Conservation (phyloP, 2,113 vertebrate genomes). For the Rhabdomys dilectus region DNA sequence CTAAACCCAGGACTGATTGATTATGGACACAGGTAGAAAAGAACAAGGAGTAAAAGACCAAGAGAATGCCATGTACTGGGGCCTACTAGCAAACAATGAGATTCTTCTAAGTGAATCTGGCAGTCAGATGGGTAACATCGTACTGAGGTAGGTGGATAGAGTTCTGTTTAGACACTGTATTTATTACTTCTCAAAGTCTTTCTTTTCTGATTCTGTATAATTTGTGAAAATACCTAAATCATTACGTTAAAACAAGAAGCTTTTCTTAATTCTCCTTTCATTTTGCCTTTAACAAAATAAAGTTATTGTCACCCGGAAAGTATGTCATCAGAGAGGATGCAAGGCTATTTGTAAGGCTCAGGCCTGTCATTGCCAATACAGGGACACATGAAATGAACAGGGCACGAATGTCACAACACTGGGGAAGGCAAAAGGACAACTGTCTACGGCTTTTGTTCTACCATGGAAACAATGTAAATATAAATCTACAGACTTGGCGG, state of each 20-base stretch:
- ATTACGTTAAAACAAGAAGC: neutral
- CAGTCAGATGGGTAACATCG: neutral
- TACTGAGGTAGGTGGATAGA: neutral
- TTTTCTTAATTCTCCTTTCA: neutral
- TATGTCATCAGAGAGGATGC: neutral
- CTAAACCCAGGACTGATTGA: neutral
- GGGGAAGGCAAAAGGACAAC: neutral
- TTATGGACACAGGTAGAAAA: neutral
- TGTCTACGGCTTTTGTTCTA: too few relatives aligned
- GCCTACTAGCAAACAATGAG: neutral
- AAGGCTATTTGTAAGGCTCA: neutral
- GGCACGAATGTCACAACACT: rapidly evolving
- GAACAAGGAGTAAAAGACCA: neutral
- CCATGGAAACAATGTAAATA: neutral
- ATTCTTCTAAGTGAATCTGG: neutral
- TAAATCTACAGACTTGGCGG: neutral
- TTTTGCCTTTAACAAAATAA: constrained; percentile 20
- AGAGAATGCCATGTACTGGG: neutral
- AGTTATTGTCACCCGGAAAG: neutral
- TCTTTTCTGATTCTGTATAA: neutral
- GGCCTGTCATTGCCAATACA: neutral
- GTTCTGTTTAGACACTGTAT: neutral
- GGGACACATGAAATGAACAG: neutral
- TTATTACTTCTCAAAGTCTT: neutral
- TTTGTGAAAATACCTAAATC: neutral